A percentile compares a stretch with the other conserved stretches of the same genome.
phyloP scores from a whole-genome alignment of 2,797 vertebrate genomes.

The Hoplostethus atlanticus region DNA sequence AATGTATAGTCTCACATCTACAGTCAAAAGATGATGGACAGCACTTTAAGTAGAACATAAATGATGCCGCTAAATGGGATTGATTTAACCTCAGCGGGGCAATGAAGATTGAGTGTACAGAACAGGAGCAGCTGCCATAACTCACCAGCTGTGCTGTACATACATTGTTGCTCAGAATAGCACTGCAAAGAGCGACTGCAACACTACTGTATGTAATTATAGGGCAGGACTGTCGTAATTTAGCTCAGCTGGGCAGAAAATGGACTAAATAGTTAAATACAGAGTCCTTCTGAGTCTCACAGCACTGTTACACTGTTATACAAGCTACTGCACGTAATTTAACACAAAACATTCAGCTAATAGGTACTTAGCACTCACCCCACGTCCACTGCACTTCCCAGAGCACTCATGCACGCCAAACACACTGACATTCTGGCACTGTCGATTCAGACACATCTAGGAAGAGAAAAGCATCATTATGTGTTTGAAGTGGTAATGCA shows the following conservation, averaged over 20 bases:
- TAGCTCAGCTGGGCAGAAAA: slow-evolving; percentile 31
- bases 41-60: slow-evolving; percentile 49
- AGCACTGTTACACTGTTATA: slow-evolving; percentile 26
- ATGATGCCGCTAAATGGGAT: slow-evolving; percentile 54
- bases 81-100: slow-evolving; percentile 58
- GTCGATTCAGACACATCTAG: slow-evolving; percentile 95
- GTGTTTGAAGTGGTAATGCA: slow-evolving; percentile 12
- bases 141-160: slow-evolving; percentile 38
- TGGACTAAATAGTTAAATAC: slow-evolving; percentile 43
- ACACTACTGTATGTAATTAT: slow-evolving; percentile 34
- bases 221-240: slow-evolving; percentile 10
- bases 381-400: slow-evolving; percentile 90
- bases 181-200: neutral
- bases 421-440: slow-evolving; percentile 94
- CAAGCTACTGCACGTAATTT: slow-evolving; percentile 47
- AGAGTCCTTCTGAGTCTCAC: slow-evolving; percentile 13
- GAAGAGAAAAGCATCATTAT: slow-evolving; percentile 35
- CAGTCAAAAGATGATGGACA: slow-evolving; percentile 51
- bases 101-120: slow-evolving; percentile 57
- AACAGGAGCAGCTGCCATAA: slow-evolving; percentile 38
- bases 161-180: slow-evolving; percentile 2
- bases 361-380: slow-evolving; percentile 86
- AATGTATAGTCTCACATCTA: slow-evolving; percentile 1
- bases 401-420: slow-evolving; percentile 93
- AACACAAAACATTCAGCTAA: slow-evolving; percentile 42